Evolutionary conservation across 2,113 vertebrate species (phyloP).

Genomic region (Lagopus leucura): DNA sequence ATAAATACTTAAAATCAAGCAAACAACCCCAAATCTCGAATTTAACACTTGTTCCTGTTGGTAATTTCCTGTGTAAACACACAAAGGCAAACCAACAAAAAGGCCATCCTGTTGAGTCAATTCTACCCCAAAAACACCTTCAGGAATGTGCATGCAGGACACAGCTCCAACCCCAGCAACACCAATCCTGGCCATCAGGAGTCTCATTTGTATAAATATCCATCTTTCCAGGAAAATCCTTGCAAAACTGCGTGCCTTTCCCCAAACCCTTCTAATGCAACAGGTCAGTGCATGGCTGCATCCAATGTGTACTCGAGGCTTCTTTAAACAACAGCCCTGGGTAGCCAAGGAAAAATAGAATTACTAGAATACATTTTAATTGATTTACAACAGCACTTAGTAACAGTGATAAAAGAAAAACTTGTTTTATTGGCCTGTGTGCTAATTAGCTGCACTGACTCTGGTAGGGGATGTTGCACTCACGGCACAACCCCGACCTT

Average conservation of each 20-base stretch:
- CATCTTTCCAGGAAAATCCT: neutral
- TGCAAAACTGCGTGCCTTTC: neutral
- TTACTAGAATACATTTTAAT: constrained; percentile 69
- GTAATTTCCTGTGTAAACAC: neutral
- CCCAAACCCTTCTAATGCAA: neutral
- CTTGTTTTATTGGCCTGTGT: constrained; percentile 63
- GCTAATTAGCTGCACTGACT: constrained; percentile 65
- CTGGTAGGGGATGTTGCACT: neutral
- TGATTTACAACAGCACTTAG: constrained; percentile 72
- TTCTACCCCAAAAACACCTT: neutral
- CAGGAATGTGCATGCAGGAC: accelerated
- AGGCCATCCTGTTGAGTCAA: neutral
- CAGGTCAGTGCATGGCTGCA: neutral
- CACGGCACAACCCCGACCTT: neutral
- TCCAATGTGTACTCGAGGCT: neutral
- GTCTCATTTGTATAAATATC: accelerated
- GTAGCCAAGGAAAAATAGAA: constrained; percentile 8
- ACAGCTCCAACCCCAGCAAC: accelerated
- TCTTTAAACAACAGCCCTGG: neutral
- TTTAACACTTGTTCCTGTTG: neutral
- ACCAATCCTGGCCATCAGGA: neutral
- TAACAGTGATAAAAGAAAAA: constrained; percentile 70
- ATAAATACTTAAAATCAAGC: neutral
- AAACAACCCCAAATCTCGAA: neutral
- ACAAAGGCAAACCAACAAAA: neutral